phyloP scores from a whole-genome alignment of 2,113 vertebrate species.

The Sapajus apella region DNA sequence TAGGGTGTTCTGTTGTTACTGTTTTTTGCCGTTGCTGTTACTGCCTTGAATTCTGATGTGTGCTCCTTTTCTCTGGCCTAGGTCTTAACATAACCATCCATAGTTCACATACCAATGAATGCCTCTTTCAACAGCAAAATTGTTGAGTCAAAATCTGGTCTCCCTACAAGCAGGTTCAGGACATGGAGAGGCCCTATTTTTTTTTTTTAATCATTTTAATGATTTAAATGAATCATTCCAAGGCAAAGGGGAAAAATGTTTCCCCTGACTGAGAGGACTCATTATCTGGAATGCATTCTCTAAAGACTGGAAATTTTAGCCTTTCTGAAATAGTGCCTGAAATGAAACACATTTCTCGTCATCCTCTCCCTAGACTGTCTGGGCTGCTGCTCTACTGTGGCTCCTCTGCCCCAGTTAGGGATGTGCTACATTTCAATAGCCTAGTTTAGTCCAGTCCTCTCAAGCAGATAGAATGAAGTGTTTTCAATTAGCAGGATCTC shows the following conservation, averaged over 20 bases:
- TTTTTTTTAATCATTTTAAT: neutral
- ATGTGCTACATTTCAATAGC: slow-evolving; percentile 66
- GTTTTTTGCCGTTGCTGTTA: neutral
- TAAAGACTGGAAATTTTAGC: neutral
- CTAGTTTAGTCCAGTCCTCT: slow-evolving; percentile 78
- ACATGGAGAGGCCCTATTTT: neutral
- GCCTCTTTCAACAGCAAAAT: neutral
- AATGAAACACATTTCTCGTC: neutral
- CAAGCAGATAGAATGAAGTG: slow-evolving; percentile 79
- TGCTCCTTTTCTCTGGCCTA: neutral
- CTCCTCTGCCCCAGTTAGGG: slow-evolving; percentile 41
- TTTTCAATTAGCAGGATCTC: slow-evolving; percentile 84
- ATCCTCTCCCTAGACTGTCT: neutral
- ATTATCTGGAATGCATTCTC: neutral
- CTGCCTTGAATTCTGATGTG: neutral
- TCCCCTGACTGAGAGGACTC: neutral
- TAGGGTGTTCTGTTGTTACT: neutral
- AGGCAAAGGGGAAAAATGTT: neutral
- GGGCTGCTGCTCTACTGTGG: neutral
- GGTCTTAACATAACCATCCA: neutral
- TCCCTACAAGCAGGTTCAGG: neutral
- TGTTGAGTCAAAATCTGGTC: neutral
- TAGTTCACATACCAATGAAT: neutral
- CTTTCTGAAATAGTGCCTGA: neutral
- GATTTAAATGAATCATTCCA: neutral